These are phyloP conservation scores for Drosophila nannoptera DNA, from an alignment of 1,140 invertebrate genomes.

Conservation along the genomic window DNA sequence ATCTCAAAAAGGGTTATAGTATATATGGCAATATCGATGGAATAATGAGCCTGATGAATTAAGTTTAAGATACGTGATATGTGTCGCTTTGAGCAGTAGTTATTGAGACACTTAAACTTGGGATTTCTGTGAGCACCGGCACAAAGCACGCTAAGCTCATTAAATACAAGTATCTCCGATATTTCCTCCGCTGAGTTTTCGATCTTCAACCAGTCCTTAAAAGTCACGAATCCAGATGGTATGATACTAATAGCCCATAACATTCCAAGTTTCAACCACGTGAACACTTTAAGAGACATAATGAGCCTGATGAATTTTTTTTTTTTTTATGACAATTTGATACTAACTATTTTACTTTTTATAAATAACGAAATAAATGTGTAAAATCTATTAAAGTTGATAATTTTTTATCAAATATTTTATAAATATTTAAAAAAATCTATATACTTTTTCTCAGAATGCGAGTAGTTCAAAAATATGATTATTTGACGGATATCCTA, in stretches of 20 bases:
- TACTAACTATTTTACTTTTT: not conserved
- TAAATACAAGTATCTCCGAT: constrained; percentile 48
- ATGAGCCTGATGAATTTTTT: not conserved
- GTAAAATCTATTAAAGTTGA: too few species aligned
- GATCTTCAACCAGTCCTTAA: not conserved
- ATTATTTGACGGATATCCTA: not conserved
- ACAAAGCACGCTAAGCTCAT: constrained; percentile 31
- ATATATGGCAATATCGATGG: constrained; percentile 67
- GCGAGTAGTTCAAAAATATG: too few species aligned
- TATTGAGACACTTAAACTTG: constrained; percentile 23
- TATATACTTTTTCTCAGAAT: too few species aligned
- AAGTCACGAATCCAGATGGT: too few species aligned
- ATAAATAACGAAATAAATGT: too few species aligned
- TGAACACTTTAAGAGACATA: constrained; percentile 2
- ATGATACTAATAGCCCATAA: not conserved
- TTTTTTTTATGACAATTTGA: not conserved
- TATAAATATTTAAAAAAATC: too few species aligned
- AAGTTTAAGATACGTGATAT: constrained; percentile 32
- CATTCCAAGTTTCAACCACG: constrained; percentile 1
- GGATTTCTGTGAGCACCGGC: not conserved
- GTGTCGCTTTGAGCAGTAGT: constrained; percentile 32
- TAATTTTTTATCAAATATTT: too few species aligned
- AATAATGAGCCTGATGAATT: constrained; percentile 56
- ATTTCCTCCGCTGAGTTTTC: not conserved
- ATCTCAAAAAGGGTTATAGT: constrained; percentile 45